Evolutionary conservation across 2,113 vertebrate species (phyloP).

Genomic region (Cheilinus undulatus): DNA sequence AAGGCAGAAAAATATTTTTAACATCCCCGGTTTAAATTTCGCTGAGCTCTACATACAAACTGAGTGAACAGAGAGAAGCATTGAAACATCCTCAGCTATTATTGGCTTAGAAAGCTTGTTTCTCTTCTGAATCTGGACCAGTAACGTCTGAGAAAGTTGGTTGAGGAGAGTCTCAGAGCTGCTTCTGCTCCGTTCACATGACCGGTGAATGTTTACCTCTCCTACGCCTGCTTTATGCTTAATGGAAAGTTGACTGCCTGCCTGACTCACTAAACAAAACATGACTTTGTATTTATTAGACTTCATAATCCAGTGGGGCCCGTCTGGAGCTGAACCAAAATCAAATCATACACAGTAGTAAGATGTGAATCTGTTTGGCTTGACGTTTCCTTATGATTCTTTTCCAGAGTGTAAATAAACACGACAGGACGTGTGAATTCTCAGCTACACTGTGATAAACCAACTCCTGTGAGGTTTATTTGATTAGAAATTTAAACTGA

Average conservation of each 20-base stretch:
- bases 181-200: conserved; percentile 67
- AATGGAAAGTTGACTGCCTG: conserved; percentile 74
- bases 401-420: conserved; percentile 49
- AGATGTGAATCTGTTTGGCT: conserved; percentile 41
- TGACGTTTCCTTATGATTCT: conserved; percentile 44
- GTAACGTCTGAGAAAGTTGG: conserved; percentile 67
- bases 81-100: conserved; percentile 26
- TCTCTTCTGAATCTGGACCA: conserved; percentile 47
- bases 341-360: conserved; percentile 67
- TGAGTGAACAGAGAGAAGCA: conserved; percentile 3
- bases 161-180: conserved; percentile 49
- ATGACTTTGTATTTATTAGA: conserved; percentile 70
- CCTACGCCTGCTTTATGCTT: conserved; percentile 69
- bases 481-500: conserved; percentile 36
- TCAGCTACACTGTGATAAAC: conserved; percentile 21
- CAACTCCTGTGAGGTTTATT: conserved; percentile 37
- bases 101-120: conserved; percentile 27
- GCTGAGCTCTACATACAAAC: background rate
- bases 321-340: conserved; percentile 67
- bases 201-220: conserved; percentile 68
- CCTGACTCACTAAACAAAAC: conserved; percentile 74
- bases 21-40: background rate
- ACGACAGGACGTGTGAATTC: background rate
- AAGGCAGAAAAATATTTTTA: no score
- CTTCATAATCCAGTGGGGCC: conserved; percentile 53